A percentile compares a stretch with the other conserved stretches of the same genome.
phyloP scores from a whole-genome alignment of 2,113 vertebrate genomes.

The Lontra canadensis region DNA sequence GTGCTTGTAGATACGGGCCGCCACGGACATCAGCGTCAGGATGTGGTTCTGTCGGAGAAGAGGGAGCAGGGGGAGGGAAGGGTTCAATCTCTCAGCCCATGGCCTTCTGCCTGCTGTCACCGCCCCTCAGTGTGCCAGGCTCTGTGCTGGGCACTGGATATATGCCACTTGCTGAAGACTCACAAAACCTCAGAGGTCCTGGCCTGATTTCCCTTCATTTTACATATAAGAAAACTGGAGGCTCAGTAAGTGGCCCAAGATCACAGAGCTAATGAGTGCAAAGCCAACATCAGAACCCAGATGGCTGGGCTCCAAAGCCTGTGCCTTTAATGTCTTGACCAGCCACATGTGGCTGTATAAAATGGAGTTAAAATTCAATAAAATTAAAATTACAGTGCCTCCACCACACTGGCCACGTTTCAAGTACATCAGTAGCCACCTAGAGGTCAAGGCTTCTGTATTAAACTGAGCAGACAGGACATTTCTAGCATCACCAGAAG shows the following conservation, averaged over 20 bases:
- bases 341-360: too few relatives aligned
- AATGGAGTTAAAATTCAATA: neutral
- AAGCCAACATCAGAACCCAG: neutral
- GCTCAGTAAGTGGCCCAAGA: neutral
- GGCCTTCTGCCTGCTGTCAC: neutral
- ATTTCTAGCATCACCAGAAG: neutral
- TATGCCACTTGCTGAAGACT: neutral
- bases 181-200: neutral
- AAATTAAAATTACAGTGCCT: neutral
- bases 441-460: neutral
- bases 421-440: neutral
- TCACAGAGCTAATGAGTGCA: neutral
- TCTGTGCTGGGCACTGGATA: neutral
- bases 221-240: neutral
- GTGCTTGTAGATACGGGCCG: constrained; percentile 93
- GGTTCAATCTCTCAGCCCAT: neutral
- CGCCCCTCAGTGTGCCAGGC: neutral
- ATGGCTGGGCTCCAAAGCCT: neutral
- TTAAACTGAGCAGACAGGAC: neutral
- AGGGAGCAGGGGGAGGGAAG: neutral
- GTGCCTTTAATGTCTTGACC: neutral
- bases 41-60: constrained; percentile 88
- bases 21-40: constrained; percentile 93
- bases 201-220: neutral
- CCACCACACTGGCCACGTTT: neutral